Evolutionary conservation across 2,113 vertebrate species (phyloP).

Genomic region (Phrynosoma blainvillii): DNA sequence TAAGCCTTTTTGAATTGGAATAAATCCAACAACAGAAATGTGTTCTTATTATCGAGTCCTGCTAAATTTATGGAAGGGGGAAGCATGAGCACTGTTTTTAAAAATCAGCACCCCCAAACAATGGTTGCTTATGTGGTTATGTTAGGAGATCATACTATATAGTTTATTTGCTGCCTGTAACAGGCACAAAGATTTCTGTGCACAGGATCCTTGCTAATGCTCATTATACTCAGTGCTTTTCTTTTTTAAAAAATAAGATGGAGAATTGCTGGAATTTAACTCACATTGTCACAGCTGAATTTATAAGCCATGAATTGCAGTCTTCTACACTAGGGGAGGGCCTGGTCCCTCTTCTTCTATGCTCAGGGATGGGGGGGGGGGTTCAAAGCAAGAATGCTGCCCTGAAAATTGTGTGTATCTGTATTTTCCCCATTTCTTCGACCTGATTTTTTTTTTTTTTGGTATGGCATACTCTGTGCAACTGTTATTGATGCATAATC

Average conservation of each 20-base stretch:
- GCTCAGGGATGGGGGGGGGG: too few relatives aligned
- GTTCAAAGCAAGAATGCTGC: too few relatives aligned
- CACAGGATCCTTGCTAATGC: not conserved
- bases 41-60: slow-evolving; percentile 27
- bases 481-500: too few relatives aligned
- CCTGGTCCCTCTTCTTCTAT: too few relatives aligned
- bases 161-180: not conserved
- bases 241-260: not conserved
- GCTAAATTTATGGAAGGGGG: slow-evolving; percentile 6
- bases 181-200: not conserved
- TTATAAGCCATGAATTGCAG: not conserved
- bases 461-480: too few relatives aligned
- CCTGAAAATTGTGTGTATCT: too few relatives aligned
- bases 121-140: not conserved
- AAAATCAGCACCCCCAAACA: not conserved
- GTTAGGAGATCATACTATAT: not conserved
- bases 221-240: not conserved
- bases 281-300: not conserved
- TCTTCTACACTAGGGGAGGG: too few relatives aligned
- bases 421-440: too few relatives aligned
- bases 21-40: slow-evolving; percentile 58
- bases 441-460: too few relatives aligned
- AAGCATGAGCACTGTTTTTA: not conserved
- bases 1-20: slow-evolving; percentile 64
- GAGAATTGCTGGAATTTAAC: not conserved